Conservation (phyloP, 1,140 invertebrate species). For the Drosophila mauritiana region DNA sequence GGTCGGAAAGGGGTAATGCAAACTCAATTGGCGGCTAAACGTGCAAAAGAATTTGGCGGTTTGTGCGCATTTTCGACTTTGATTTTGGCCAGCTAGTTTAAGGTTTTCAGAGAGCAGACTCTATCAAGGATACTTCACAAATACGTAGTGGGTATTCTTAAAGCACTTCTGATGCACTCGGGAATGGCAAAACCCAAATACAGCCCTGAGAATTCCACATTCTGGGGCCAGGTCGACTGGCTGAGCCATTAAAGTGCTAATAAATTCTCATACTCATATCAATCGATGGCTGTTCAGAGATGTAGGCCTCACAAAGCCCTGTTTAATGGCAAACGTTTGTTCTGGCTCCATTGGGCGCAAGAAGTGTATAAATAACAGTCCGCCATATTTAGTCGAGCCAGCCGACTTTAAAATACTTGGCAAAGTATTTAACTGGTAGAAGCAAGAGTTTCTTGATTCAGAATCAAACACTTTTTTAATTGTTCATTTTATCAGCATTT, state of each 20-base stretch:
- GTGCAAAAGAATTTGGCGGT: slow-evolving; percentile 55
- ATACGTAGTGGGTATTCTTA: slow-evolving; percentile 39
- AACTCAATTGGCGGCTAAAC: slow-evolving; percentile 24
- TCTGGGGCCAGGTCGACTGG: slow-evolving; percentile 6
- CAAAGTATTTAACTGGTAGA: neutral
- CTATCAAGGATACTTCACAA: slow-evolving; percentile 38
- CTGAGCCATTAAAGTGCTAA: slow-evolving; percentile 57
- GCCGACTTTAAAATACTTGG: neutral
- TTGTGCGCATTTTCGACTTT: slow-evolving; percentile 60
- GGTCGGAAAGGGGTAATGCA: slow-evolving; percentile 22
- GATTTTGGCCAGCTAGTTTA: slow-evolving; percentile 52
- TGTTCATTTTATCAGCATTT: too few relatives aligned
- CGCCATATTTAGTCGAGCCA: neutral
- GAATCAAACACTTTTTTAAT: too few relatives aligned
- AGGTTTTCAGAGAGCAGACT: slow-evolving; percentile 12
- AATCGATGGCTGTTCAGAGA: slow-evolving; percentile 48
- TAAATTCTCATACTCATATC: slow-evolving; percentile 62
- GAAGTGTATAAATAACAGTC: slow-evolving; percentile 29
- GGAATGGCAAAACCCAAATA: slow-evolving; percentile 9
- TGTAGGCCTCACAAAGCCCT: slow-evolving; percentile 46
- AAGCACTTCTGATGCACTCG: slow-evolving; percentile 42
- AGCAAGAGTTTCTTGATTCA: too few relatives aligned
- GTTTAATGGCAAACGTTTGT: slow-evolving; percentile 47
- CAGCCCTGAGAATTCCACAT: slow-evolving; percentile 3
- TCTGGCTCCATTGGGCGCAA: slow-evolving; percentile 7